A percentile compares a stretch with the other conserved stretches of the same genome.
Conservation (phyloP, 2,888 invertebrate species). For the Callimorpha dominula region DNA sequence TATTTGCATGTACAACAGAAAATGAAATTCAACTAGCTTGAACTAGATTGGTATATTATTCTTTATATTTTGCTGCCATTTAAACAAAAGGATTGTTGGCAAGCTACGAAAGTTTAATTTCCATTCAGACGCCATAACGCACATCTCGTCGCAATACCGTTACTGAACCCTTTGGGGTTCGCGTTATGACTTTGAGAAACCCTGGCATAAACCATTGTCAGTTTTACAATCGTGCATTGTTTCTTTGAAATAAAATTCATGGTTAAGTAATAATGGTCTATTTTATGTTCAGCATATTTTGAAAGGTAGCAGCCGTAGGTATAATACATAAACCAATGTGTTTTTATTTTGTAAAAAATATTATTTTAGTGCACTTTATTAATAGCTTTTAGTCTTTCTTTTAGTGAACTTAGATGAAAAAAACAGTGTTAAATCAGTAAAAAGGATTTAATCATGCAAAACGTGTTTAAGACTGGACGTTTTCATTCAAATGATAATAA, state of each 20-base stretch:
- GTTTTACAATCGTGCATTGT: conserved; percentile 12
- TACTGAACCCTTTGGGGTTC: neutral
- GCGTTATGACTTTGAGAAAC: neutral
- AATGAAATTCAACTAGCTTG: neutral
- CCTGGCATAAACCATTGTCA: conserved; percentile 4
- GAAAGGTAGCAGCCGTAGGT: neutral
- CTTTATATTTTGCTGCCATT: neutral
- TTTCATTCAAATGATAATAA: conserved; percentile 3
- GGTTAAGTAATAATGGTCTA: conserved; percentile 7
- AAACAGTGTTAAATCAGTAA: neutral
- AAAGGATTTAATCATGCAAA: conserved; percentile 5
- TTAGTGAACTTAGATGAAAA: neutral
- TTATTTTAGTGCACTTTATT: too few species aligned
- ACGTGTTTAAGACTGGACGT: neutral
- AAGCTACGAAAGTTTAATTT: neutral
- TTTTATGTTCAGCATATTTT: conserved; percentile 21
- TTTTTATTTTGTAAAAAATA: neutral
- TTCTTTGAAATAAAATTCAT: conserved; percentile 16
- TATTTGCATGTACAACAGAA: neutral
- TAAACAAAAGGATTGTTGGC: neutral
- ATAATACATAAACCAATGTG: neutral
- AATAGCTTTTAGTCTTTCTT: too few species aligned
- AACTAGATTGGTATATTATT: too few species aligned
- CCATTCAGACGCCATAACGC: neutral
- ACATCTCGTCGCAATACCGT: too few species aligned